These are phyloP conservation scores for Sarcophaga rosellei DNA, from an alignment of 2,888 invertebrate genomes.

Conservation along the genomic window DNA sequence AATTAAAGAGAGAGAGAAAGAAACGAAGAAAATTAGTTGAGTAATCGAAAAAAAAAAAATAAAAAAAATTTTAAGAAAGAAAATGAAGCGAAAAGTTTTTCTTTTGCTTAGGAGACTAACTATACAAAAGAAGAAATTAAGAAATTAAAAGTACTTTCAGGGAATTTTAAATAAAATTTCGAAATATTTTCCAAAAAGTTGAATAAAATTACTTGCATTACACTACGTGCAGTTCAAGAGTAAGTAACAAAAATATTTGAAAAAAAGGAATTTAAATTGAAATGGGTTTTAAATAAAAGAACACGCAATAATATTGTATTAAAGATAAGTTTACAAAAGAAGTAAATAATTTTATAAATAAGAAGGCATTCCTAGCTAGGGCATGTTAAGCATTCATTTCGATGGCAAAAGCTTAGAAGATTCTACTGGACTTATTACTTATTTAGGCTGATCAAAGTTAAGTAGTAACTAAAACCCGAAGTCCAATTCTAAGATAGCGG, in stretches of 20 bases:
- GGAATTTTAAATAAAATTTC: neutral
- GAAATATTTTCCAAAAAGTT: neutral
- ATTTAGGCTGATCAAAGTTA: no score
- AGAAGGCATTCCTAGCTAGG: no score
- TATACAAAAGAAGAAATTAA: neutral
- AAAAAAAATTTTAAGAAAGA: conserved; percentile 17
- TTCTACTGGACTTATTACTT: no score
- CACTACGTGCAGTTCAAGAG: neutral
- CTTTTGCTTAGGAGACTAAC: neutral
- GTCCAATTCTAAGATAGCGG: no score
- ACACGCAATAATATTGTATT: no score
- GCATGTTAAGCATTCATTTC: no score
- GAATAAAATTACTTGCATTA: neutral
- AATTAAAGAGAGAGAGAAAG: neutral
- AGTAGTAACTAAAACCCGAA: no score
- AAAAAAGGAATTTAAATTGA: neutral
- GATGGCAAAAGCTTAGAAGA: no score
- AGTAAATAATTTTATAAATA: no score
- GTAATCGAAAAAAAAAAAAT: conserved; percentile 9
- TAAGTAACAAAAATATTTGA: neutral
- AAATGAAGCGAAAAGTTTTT: neutral
- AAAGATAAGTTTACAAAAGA: no score
- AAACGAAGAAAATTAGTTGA: conserved; percentile 35
- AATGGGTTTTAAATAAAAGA: neutral
- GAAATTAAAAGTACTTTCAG: conserved; percentile 1